A percentile compares a stretch with the other conserved stretches of the same genome.
phyloP scores from a whole-genome alignment of 2,888 invertebrate genomes.

The Hetaerina titia region DNA sequence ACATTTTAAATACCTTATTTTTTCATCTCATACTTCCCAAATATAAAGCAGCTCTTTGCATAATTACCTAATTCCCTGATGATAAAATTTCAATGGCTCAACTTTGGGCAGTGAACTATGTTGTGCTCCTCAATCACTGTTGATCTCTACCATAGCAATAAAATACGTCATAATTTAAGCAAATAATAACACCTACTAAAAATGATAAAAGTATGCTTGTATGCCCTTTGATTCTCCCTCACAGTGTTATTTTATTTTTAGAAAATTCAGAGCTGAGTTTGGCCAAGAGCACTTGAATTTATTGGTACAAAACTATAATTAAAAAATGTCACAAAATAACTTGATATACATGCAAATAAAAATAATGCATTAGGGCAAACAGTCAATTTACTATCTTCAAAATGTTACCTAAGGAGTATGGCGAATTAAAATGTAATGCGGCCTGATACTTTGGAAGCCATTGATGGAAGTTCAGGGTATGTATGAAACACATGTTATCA shows the following conservation, averaged over 20 bases:
- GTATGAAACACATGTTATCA: slow-evolving; percentile 30
- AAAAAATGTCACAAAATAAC: slow-evolving; percentile 23
- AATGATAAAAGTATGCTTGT: slow-evolving; percentile 26
- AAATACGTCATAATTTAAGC: background rate
- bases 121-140: background rate
- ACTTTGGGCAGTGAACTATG: background rate
- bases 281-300: slow-evolving; percentile 57
- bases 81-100: slow-evolving; percentile 1
- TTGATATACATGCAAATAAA: slow-evolving; percentile 1
- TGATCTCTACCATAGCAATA: background rate
- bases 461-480: slow-evolving; percentile 49
- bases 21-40: slow-evolving; percentile 10
- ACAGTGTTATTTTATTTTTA: background rate
- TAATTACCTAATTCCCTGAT: background rate
- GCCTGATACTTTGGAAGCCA: background rate
- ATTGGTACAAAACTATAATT: slow-evolving; percentile 56
- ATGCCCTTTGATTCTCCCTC: slow-evolving; percentile 15
- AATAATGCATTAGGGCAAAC: background rate
- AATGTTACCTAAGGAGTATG: background rate
- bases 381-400: slow-evolving; percentile 16
- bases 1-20: slow-evolving; percentile 22
- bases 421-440: background rate
- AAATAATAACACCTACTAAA: background rate
- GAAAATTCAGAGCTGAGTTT: slow-evolving; percentile 38
- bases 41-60: background rate